A percentile compares a stretch with the other conserved stretches of the same genome.
Conservation (phyloP, 2,797 vertebrate genomes). For the Chelidonichthys spinosus region DNA sequence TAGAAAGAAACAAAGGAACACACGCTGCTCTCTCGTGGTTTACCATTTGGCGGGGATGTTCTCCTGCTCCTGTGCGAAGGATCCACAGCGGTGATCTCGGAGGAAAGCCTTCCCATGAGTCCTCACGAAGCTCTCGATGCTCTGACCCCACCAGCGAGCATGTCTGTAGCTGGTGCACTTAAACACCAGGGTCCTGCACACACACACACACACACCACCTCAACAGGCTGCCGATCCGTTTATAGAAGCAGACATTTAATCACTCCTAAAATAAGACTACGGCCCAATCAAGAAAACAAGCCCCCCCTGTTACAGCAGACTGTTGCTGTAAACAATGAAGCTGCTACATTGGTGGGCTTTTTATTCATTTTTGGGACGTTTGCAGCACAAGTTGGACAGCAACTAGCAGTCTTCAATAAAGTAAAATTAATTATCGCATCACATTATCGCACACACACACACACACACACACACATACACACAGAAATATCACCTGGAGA, state of each 20-base stretch:
- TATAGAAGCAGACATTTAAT: conserved; percentile 11
- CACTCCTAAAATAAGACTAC: conserved; percentile 18
- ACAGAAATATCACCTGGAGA: conserved; percentile 87
- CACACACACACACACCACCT: background rate
- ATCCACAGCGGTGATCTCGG: conserved; percentile 91
- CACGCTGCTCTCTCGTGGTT: conserved; percentile 27
- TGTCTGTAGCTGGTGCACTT: conserved; percentile 96
- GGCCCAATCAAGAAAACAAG: background rate
- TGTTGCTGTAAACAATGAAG: background rate
- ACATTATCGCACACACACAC: too few species aligned
- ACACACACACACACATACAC: conserved; percentile 9
- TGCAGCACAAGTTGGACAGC: background rate
- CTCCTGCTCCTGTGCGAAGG: conserved; percentile 91
- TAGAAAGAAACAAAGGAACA: too few species aligned
- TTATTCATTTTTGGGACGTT: too few species aligned
- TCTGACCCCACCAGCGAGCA: conserved; percentile 96
- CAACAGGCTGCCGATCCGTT: background rate
- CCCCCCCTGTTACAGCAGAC: background rate
- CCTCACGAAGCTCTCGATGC: conserved; percentile 91
- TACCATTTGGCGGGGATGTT: conserved; percentile 92
- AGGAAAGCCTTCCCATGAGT: conserved; percentile 91
- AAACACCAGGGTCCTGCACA: conserved; percentile 90
- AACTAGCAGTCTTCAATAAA: background rate
- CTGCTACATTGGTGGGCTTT: too few species aligned
- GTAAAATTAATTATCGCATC: too few species aligned